Evolutionary conservation across 2,797 vertebrate genomes (phyloP), one percentile per base, ranked within the genome.

Genomic region (Rhinogobio ventralis): DNA sequence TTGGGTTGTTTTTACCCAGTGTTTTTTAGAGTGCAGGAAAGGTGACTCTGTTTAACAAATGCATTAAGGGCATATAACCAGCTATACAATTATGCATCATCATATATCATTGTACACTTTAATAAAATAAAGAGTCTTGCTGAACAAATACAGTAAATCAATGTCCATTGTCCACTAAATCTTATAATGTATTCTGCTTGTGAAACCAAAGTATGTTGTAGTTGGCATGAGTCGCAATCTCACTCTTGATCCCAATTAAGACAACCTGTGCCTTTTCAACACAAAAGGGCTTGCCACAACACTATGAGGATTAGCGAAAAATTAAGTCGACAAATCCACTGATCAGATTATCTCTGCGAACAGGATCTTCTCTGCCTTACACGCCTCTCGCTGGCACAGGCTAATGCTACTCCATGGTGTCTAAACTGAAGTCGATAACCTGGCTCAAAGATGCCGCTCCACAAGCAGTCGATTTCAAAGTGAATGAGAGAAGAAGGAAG

Each of bases 311-410:
- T 85, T 87, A 87, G 68, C 30, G 19, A 49, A 85, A 85, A 82
- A 87, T 82, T 87, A 87, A 87, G 77, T 87, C 30, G 83, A 85
- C 74, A 87, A 87, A 87, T 87, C 83, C 86, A 85, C 51, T 68
- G 79, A 85, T 85, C 83, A 74, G 86, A 87, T 87, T 87, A 87
- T 82, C 57, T 75, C 67, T 71, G 33, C 42, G n/a, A 82, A 71
- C 46, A 64, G 64, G 72, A 87, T 76, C 80, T 67, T 68, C 86
- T 64, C 23, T 39, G 79, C 79, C 68, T 82, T 74, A 60, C 46
- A 23, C 51, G 57, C 33, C 72, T 87, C 72, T 85, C 45, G 4
- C 53, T 81, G 72, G 64, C 82, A 85, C 25, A 33, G 28, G 53
- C 46, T 83, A 42, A 62, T 36, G 53, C 64, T 42, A 55, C 55